Evolutionary conservation across 2,113 vertebrate genomes (phyloP).

Genomic region (Mesitornis unicolor): DNA sequence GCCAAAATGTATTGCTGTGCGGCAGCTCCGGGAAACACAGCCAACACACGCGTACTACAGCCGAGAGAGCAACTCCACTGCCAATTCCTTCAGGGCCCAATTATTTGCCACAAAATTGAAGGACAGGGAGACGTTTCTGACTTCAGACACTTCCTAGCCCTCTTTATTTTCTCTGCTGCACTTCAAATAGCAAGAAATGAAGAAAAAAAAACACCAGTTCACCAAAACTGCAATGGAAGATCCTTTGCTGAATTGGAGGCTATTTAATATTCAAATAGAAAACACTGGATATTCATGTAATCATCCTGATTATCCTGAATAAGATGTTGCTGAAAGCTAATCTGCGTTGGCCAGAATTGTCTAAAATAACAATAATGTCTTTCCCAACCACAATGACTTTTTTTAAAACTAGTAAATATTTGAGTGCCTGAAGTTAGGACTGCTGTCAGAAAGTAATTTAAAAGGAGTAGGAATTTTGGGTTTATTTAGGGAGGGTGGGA

Average conservation of each 20-base stretch:
- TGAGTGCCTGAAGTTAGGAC: neutral
- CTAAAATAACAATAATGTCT: neutral
- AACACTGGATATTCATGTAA: neutral
- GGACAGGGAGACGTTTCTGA: neutral
- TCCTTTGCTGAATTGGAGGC: neutral
- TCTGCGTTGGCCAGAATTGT: neutral
- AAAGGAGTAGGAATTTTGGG: neutral
- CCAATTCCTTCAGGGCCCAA: conserved; percentile 64
- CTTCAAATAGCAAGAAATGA: neutral
- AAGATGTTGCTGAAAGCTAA: neutral
- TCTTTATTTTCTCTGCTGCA: neutral
- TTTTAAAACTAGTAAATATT: neutral
- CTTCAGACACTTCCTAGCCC: conserved; percentile 34
- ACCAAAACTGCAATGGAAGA: neutral
- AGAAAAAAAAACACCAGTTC: neutral
- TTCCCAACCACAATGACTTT: neutral
- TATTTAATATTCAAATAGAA: neutral
- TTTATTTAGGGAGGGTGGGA: neutral
- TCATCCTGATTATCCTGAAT: neutral
- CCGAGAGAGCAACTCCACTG: neutral
- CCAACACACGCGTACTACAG: neutral
- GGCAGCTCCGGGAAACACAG: neutral
- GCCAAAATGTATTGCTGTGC: conserved; percentile 36
- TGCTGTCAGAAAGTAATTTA: neutral
- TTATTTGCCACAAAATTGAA: conserved; percentile 58